Evolutionary conservation across 2,113 vertebrate genomes (phyloP), one percentile per base, ranked within the genome.

Genomic region (Malurus melanocephalus): DNA sequence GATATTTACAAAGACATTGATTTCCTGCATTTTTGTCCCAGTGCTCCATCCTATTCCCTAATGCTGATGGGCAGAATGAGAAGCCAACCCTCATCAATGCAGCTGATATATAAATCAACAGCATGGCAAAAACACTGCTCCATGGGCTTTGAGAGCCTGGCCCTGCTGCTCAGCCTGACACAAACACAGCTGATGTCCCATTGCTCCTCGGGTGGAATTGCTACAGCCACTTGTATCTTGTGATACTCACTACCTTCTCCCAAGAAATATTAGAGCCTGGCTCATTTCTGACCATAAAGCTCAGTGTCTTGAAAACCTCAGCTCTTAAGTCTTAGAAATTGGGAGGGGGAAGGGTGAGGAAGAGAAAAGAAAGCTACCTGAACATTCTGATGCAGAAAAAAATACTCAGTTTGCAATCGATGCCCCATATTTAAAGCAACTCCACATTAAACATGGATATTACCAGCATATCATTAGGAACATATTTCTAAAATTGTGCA

Each of bases 1-100:
- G 91, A 96, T 95, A 93, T 87, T 91, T 91, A 66, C 85, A 82
- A 64, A 94, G 95, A 96, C 80, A 87, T 94, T 94, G 96, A 95
- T 95, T 89, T 80, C 71, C 80, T 80, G 73, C 2, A 2, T 38
- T 94, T 89, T 92, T 84, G 82, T 94, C 92, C 91, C 93, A 93
- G 45, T 35, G 92, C 74, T 96, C 85, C 71, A 46, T 95, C 53
- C 56, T 45, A n/a, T 74, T 76, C 88, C 90, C 91, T 89, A 35
- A 90, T 51, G 77, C 71, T 93, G 90, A 94, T 83, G 60, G 87
- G 88, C 88, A 96, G 88, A 78, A 90, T 3, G 61, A 94, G 86
- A 86, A 87, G 91, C 67, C 82, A 94, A 16, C 60, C 43, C 51
- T 61, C 91, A 91, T n/a, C 87, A 91, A 26, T 13, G 48, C 71